A percentile compares a stretch with the other conserved stretches of the same genome.
Evolutionary conservation across 2,888 invertebrate species (phyloP).

Genomic region (Stegophylla sp.): DNA sequence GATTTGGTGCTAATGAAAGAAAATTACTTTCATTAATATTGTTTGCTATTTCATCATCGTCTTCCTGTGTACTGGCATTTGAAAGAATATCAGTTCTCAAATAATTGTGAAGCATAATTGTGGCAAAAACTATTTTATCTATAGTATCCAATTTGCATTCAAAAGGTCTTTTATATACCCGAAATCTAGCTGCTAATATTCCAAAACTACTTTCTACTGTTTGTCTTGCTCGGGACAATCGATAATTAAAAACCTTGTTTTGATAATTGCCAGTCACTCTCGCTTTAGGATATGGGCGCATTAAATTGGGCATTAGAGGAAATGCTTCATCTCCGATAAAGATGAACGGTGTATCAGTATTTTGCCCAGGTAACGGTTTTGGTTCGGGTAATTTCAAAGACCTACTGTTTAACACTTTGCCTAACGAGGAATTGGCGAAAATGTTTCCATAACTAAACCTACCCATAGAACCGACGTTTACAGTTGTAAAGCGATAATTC

Average conservation of each 20-base stretch:
- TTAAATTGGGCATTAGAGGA: constrained; percentile 39
- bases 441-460: constrained; percentile 62
- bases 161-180: constrained; percentile 35
- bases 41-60: constrained; percentile 38
- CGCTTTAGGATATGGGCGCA: constrained; percentile 37
- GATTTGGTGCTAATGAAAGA: constrained; percentile 32
- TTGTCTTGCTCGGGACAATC: too few species aligned
- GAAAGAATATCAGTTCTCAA: constrained; percentile 43
- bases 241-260: constrained; percentile 43
- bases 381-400: constrained; percentile 61
- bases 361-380: constrained; percentile 58
- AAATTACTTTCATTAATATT: constrained; percentile 27
- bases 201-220: constrained; percentile 37
- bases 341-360: constrained; percentile 24
- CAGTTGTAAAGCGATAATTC: constrained; percentile 62
- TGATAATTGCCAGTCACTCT: constrained; percentile 39
- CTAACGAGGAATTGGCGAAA: constrained; percentile 61
- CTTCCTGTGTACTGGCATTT: constrained; percentile 22
- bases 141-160: constrained; percentile 42
- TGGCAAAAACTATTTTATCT: constrained; percentile 32
- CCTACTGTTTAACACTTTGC: constrained; percentile 60
- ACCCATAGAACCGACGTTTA: constrained; percentile 63
- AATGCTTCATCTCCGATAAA: constrained; percentile 40
- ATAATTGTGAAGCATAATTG: constrained; percentile 43
- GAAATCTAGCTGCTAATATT: constrained; percentile 40